phyloP scores from a whole-genome alignment of 2,888 invertebrate genomes.

The Aleiodes alternator region DNA sequence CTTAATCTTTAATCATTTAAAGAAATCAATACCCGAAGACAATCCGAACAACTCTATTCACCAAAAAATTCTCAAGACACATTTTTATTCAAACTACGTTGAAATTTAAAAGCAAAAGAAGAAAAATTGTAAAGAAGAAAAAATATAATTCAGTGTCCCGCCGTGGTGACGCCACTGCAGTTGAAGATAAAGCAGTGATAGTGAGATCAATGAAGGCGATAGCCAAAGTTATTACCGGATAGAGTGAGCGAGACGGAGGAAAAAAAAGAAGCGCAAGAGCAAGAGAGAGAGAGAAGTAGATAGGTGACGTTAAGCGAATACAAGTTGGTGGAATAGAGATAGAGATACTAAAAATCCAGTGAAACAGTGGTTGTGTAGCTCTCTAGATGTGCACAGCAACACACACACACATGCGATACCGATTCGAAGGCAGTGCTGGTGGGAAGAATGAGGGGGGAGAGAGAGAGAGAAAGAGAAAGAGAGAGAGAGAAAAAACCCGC shows the following conservation, averaged over 20 bases:
- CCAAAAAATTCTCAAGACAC: too few relatives aligned
- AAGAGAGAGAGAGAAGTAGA: slow-evolving; percentile 75
- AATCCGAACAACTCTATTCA: too few relatives aligned
- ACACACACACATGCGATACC: background rate
- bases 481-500: slow-evolving; percentile 56
- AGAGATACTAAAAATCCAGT: slow-evolving; percentile 32
- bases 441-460: slow-evolving; percentile 50
- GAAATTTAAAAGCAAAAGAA: slow-evolving; percentile 35
- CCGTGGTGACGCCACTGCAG: slow-evolving; percentile 72
- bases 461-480: slow-evolving; percentile 47
- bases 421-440: slow-evolving; percentile 41
- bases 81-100: background rate
- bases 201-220: slow-evolving; percentile 75
- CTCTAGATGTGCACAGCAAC: background rate
- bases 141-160: slow-evolving; percentile 58
- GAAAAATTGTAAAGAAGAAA: slow-evolving; percentile 43
- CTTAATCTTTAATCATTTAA: too few relatives aligned
- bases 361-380: slow-evolving; percentile 23
- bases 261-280: slow-evolving; percentile 69
- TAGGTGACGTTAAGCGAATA: slow-evolving; percentile 37
- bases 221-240: slow-evolving; percentile 75
- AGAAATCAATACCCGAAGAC: too few relatives aligned
- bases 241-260: slow-evolving; percentile 68
- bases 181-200: slow-evolving; percentile 73
- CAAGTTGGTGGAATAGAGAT: slow-evolving; percentile 46